Percentiles rank a stretch among this genome's conserved stretches.
phyloP scores from a whole-genome alignment of 2,888 invertebrate genomes.

The Lamproptera curius region DNA sequence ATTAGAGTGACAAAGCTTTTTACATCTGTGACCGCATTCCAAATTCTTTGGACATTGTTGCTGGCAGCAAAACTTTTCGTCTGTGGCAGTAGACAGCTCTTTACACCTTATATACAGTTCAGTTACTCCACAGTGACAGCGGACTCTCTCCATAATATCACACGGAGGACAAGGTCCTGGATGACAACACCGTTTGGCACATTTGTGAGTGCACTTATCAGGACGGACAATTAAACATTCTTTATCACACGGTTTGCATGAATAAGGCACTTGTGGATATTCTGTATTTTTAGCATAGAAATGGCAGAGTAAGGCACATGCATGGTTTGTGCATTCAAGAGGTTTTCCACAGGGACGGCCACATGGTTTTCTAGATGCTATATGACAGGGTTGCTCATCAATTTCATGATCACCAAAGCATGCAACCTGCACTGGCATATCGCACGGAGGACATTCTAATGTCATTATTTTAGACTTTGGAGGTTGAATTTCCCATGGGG shows the following conservation, averaged over 20 bases:
- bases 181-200: slow-evolving; percentile 83
- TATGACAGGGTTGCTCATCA: slow-evolving; percentile 81
- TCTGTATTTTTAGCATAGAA: slow-evolving; percentile 42
- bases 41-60: slow-evolving; percentile 93
- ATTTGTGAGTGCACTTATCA: slow-evolving; percentile 85
- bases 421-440: slow-evolving; percentile 82
- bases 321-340: slow-evolving; percentile 88
- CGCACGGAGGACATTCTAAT: slow-evolving; percentile 85
- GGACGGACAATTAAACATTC: slow-evolving; percentile 82
- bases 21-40: slow-evolving; percentile 91
- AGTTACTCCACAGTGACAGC: slow-evolving; percentile 90
- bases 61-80: slow-evolving; percentile 81
- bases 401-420: slow-evolving; percentile 87
- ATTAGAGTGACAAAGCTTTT: slow-evolving; percentile 85
- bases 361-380: slow-evolving; percentile 86
- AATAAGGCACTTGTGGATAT: slow-evolving; percentile 68
- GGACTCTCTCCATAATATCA: slow-evolving; percentile 80
- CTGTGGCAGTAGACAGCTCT: slow-evolving; percentile 78
- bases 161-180: slow-evolving; percentile 87
- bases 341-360: slow-evolving; percentile 85
- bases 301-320: slow-evolving; percentile 86
- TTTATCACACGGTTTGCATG: slow-evolving; percentile 58
- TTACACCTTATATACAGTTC: slow-evolving; percentile 86
- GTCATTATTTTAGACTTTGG: slow-evolving; percentile 69
- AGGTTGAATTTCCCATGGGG: slow-evolving; percentile 81